These are phyloP conservation scores for Danio choprae DNA, from an alignment of 2,797 vertebrate genomes.

Conservation along the genomic window DNA sequence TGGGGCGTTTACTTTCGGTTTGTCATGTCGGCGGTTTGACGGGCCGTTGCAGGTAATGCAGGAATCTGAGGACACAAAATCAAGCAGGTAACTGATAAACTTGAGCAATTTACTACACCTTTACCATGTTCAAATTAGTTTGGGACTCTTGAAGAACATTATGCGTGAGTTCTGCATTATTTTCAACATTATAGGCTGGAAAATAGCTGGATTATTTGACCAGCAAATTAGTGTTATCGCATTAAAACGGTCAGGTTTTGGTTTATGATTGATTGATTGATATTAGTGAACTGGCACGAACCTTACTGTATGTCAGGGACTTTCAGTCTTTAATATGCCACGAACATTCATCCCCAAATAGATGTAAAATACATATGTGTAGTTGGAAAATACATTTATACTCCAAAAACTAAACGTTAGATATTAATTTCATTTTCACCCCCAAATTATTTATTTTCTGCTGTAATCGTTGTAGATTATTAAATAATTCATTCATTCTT, in stretches of 20 bases:
- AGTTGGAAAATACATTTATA: too few relatives aligned
- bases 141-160: not conserved
- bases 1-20: not conserved
- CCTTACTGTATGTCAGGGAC: too few relatives aligned
- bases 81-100: conserved; percentile 23
- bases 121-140: not conserved
- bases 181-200: not conserved
- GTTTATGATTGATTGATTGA: not conserved
- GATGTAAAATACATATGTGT: too few relatives aligned
- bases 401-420: too few relatives aligned
- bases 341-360: too few relatives aligned
- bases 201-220: not conserved
- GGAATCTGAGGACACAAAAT: conserved; percentile 1
- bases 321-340: too few relatives aligned
- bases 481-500: too few relatives aligned
- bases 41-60: not conserved
- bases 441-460: too few relatives aligned
- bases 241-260: too few relatives aligned
- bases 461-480: too few relatives aligned
- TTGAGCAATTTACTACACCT: not conserved
- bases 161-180: not conserved
- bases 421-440: too few relatives aligned
- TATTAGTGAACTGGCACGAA: not conserved
- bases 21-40: not conserved
- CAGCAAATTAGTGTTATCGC: too few relatives aligned